A percentile compares a stretch with the other conserved stretches of the same genome.
Conservation (phyloP, 2,113 vertebrate genomes). For the Danio rerio region DNA sequence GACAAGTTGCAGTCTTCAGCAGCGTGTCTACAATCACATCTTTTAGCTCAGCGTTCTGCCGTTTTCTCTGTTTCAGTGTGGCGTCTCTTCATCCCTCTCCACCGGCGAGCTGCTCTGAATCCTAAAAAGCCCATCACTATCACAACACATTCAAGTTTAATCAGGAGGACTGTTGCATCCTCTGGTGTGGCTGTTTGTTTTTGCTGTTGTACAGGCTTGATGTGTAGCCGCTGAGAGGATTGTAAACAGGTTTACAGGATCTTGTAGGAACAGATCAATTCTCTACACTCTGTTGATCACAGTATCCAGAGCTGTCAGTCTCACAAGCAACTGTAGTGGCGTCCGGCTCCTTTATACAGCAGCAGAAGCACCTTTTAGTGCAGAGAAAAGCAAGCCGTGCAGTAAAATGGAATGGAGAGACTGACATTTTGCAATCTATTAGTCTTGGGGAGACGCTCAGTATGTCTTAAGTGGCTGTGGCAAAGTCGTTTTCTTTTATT, state of each 20-base stretch:
- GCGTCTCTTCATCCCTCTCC: neutral
- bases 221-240: conserved; percentile 19
- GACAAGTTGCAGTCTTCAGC: neutral
- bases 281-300: conserved; percentile 51
- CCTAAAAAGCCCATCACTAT: conserved; percentile 28
- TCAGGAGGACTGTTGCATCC: conserved; percentile 32
- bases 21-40: neutral
- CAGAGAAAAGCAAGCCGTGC: neutral
- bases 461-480: too few relatives aligned
- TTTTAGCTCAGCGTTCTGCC: neutral
- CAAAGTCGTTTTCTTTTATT: too few relatives aligned
- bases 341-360: neutral
- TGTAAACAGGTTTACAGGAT: conserved; percentile 55
- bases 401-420: neutral
- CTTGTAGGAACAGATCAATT: conserved; percentile 53
- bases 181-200: conserved; percentile 32
- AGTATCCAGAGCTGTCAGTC: conserved; percentile 43
- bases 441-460: too few relatives aligned
- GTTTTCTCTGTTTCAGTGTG: conserved; percentile 11
- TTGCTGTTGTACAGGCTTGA: conserved; percentile 39
- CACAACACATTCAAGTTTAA: conserved; percentile 49
- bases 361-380: neutral
- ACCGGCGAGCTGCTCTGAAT: conserved; percentile 31
- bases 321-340: conserved; percentile 10
- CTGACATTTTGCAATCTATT: too few relatives aligned